A percentile compares a stretch with the other conserved stretches of the same genome.
Evolutionary conservation across 2,113 vertebrate genomes (phyloP).

Genomic region (Proteles cristata): DNA sequence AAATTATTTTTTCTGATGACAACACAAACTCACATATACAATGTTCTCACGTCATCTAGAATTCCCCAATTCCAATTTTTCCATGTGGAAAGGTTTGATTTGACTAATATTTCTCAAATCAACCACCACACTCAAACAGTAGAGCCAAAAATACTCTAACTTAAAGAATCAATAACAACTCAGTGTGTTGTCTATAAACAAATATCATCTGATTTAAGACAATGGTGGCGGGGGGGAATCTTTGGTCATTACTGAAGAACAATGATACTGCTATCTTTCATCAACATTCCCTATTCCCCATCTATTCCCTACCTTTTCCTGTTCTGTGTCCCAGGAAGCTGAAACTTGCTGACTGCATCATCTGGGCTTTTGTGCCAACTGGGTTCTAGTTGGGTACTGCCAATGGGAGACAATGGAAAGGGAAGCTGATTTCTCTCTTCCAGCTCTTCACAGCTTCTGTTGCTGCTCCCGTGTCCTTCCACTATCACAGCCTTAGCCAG

Average conservation of each 20-base stretch:
- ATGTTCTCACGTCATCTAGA: neutral
- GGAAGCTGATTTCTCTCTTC: neutral
- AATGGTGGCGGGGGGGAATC: neutral
- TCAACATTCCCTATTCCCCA: neutral
- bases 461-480: neutral
- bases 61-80: neutral
- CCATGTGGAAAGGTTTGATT: conserved; percentile 20
- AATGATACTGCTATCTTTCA: neutral
- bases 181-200: neutral
- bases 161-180: neutral
- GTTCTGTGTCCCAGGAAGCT: neutral
- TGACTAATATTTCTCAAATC: conserved; percentile 21
- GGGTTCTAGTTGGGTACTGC: neutral
- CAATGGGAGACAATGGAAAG: neutral
- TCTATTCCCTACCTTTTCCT: neutral
- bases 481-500: neutral
- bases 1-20: conserved; percentile 11
- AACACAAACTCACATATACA: neutral
- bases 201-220: neutral
- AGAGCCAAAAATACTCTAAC: neutral
- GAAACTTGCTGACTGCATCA: neutral
- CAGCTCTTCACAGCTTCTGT: neutral
- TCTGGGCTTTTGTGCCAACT: neutral
- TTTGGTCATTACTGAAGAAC: neutral
- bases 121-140: neutral